A percentile compares a stretch with the other conserved stretches of the same genome.
Evolutionary conservation across 2,888 invertebrate species (phyloP).

Genomic region (Lacanobia wlatinum): DNA sequence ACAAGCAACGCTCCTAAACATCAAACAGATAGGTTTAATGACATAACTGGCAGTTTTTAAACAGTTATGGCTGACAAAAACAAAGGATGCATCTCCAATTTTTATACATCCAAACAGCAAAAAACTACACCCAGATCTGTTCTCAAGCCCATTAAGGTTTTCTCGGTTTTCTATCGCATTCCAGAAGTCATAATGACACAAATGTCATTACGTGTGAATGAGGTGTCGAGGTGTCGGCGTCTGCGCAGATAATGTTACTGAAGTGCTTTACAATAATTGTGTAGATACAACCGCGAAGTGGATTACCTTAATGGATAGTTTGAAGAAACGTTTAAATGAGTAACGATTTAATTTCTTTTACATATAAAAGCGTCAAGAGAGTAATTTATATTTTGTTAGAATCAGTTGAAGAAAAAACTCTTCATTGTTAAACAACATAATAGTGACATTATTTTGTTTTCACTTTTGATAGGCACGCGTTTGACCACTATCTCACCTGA

Average conservation of each 20-base stretch:
- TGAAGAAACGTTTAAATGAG: neutral
- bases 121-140: conserved; percentile 52
- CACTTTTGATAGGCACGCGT: too few species aligned
- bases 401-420: too few species aligned
- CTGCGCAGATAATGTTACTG: conserved; percentile 47
- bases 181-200: conserved; percentile 23
- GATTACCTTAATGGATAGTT: neutral
- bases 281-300: conserved; percentile 25
- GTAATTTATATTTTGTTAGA: too few species aligned
- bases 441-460: too few species aligned
- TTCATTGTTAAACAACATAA: too few species aligned
- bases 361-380: too few species aligned
- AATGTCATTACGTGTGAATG: conserved; percentile 58
- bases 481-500: too few species aligned
- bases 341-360: neutral
- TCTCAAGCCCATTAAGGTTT: conserved; percentile 34
- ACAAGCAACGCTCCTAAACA: too few species aligned
- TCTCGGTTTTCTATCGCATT: conserved; percentile 20
- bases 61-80: neutral
- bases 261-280: conserved; percentile 25
- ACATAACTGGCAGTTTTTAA: too few species aligned
- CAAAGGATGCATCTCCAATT: neutral
- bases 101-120: neutral
- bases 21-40: too few species aligned
- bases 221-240: conserved; percentile 62